Conservation (phyloP, 2,888 invertebrate species). For the Metellina segmentata region DNA sequence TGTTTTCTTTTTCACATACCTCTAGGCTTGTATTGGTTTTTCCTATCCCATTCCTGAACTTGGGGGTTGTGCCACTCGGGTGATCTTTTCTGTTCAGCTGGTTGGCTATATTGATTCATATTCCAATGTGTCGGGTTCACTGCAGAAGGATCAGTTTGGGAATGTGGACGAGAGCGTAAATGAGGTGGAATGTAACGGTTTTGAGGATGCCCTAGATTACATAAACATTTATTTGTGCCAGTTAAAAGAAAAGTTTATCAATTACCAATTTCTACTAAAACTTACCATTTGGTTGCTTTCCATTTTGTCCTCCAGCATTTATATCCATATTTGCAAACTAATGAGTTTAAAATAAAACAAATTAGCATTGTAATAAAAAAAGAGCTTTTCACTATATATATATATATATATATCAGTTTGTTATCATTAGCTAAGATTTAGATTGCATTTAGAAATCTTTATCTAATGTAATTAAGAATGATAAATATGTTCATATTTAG, state of each 20-base stretch:
- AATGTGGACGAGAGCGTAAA: conserved; percentile 63
- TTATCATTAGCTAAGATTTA: no score
- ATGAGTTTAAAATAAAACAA: conserved; percentile 15
- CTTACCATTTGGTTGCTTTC: conserved; percentile 76
- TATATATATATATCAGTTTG: no score
- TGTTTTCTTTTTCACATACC: conserved; percentile 25
- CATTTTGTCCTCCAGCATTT: conserved; percentile 72
- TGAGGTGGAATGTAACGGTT: conserved; percentile 75
- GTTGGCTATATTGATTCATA: conserved; percentile 63
- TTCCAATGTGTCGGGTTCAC: conserved; percentile 76
- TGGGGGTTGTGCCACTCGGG: conserved; percentile 68
- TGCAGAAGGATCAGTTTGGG: conserved; percentile 61
- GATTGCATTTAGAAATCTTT: no score
- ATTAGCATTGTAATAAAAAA: no score
- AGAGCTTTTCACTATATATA: no score
- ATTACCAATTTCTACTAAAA: not conserved
- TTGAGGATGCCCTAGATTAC: conserved; percentile 27
- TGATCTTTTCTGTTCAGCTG: conserved; percentile 60
- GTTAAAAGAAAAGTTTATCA: not conserved
- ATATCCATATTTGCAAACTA: conserved; percentile 77
- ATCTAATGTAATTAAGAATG: not conserved
- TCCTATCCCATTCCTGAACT: conserved; percentile 71
- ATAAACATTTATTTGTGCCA: not conserved
- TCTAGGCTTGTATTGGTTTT: conserved; percentile 73
- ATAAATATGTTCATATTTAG: not conserved